These are phyloP conservation scores for Trichopoda pennipes DNA, from an alignment of 2,888 invertebrate species.

Conservation along the genomic window DNA sequence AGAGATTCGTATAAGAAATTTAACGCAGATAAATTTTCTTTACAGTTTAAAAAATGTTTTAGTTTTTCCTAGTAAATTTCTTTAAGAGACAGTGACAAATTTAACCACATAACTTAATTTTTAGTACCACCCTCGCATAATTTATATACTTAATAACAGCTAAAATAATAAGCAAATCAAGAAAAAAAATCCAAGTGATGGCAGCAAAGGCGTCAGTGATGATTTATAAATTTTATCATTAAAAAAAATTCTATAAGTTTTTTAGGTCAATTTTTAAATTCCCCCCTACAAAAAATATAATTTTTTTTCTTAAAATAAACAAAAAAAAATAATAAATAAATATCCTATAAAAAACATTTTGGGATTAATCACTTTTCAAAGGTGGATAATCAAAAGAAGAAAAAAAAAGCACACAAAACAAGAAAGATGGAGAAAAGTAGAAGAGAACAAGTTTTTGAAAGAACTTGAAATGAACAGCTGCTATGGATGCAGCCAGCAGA, in stretches of 20 bases:
- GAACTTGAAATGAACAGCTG: slow-evolving; percentile 26
- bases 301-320: slow-evolving; percentile 1
- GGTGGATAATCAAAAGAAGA: slow-evolving; percentile 13
- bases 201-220: slow-evolving; percentile 8
- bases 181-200: neutral
- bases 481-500: neutral
- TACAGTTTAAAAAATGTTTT: no score
- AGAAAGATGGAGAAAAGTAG: slow-evolving; percentile 25
- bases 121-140: neutral
- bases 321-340: neutral
- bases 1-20: no score
- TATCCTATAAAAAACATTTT: slow-evolving; percentile 11
- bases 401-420: neutral
- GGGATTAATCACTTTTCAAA: slow-evolving; percentile 31
- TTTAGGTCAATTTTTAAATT: slow-evolving; percentile 47
- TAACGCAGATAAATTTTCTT: no score
- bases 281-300: slow-evolving; percentile 25
- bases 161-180: neutral
- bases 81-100: no score
- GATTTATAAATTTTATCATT: slow-evolving; percentile 43
- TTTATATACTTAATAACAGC: neutral
- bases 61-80: no score
- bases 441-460: slow-evolving; percentile 24
- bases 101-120: no score
- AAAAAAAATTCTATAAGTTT: slow-evolving; percentile 6